These are phyloP conservation scores for Bombus pascuorum DNA, from an alignment of 1,140 invertebrate species.

Conservation along the genomic window DNA sequence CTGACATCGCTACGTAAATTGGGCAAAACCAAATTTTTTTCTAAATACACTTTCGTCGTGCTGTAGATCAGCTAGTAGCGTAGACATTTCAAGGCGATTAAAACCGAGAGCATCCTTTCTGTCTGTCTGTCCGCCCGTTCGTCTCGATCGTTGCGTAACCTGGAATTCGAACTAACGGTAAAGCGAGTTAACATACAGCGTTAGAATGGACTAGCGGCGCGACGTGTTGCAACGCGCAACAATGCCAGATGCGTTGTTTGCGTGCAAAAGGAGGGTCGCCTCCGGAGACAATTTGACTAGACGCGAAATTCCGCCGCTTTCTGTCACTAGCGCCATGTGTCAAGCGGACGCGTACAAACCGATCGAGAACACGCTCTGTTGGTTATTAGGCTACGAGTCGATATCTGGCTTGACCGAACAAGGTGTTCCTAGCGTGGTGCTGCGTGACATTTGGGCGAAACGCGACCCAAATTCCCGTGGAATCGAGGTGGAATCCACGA, in stretches of 20 bases:
- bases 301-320: constrained; percentile 48
- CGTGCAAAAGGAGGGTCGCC: constrained; percentile 16
- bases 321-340: constrained; percentile 9
- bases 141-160: no score
- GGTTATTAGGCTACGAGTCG: constrained; percentile 1
- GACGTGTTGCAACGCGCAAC: constrained; percentile 10
- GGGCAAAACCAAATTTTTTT: no score
- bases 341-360: constrained; percentile 12
- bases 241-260: constrained; percentile 37
- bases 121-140: no score
- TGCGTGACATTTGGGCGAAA: no score
- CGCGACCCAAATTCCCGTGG: not conserved
- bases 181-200: constrained; percentile 4
- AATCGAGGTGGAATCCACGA: not conserved
- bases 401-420: not conserved
- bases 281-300: not conserved
- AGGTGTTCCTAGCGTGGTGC: not conserved
- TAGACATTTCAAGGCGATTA: no score
- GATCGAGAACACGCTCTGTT: not conserved
- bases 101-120: no score
- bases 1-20: no score
- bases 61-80: no score
- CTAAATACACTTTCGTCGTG: no score
- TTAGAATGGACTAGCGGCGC: not conserved
- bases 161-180: constrained; percentile 15